Percentiles rank a stretch among this genome's conserved stretches.
These are phyloP conservation scores for Zoanthus solanderi DNA, from an alignment of 92 coral and sea anemone species.

Conservation along the genomic window DNA sequence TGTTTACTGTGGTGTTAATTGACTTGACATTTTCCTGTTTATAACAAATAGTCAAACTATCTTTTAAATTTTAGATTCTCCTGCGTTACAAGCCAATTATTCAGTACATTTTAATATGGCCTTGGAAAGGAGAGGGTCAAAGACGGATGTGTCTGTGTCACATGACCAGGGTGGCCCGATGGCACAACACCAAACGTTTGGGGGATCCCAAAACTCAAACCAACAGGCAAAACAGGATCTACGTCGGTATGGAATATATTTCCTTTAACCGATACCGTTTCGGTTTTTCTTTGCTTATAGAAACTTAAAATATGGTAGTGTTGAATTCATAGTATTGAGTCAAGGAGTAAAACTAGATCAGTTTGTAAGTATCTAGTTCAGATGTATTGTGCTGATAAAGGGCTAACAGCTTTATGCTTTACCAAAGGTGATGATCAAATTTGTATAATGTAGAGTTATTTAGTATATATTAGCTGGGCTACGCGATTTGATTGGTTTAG, in stretches of 20 bases:
- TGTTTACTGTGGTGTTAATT: not conserved
- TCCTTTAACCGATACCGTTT: not conserved
- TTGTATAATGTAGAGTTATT: too few species aligned
- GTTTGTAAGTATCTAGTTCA: too few species aligned
- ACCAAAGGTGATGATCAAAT: too few species aligned
- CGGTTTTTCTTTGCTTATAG: not conserved
- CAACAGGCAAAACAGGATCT: conserved; percentile 53
- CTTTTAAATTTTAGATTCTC: conserved; percentile 62
- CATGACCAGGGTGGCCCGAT: conserved; percentile 55
- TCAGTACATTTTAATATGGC: conserved; percentile 69
- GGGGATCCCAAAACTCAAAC: conserved; percentile 5
- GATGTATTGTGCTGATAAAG: too few species aligned
- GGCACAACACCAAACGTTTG: conserved; percentile 43
- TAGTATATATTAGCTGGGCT: too few species aligned
- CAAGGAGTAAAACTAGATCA: not conserved
- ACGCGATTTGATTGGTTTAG: too few species aligned
- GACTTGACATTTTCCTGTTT: not conserved
- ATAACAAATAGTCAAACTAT: too few species aligned
- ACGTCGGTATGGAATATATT: conserved; percentile 39
- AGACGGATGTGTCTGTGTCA: conserved; percentile 73
- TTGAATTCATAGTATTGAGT: not conserved
- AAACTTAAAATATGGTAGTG: not conserved
- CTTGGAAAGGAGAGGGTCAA: conserved; percentile 76
- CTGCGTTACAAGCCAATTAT: conserved; percentile 66
- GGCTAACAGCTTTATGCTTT: too few species aligned